These are phyloP conservation scores for Hipposideros larvatus DNA, from an alignment of 2,797 vertebrate genomes.

Conservation along the genomic window DNA sequence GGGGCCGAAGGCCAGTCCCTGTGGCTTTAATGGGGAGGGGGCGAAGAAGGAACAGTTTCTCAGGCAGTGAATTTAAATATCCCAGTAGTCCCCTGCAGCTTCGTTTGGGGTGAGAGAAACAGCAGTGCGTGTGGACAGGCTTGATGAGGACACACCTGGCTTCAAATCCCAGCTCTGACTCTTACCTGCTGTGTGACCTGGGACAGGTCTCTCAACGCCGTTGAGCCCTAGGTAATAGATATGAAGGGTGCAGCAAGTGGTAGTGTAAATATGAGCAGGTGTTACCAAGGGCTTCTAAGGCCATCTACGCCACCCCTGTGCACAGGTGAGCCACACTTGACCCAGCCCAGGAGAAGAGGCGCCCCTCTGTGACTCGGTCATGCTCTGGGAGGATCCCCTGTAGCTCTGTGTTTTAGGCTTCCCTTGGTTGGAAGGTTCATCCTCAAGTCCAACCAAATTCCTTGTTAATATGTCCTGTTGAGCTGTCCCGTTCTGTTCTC, in stretches of 20 bases:
- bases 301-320: not conserved
- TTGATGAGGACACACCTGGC: not conserved
- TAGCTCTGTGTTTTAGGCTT: not conserved
- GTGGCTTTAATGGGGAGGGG: not conserved
- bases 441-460: not conserved
- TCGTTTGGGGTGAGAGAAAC: not conserved
- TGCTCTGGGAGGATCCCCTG: not conserved
- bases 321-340: not conserved
- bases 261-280: not conserved
- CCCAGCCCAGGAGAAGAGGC: not conserved
- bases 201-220: not conserved
- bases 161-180: not conserved
- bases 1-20: not conserved
- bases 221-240: not conserved
- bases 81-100: not conserved
- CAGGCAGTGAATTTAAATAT: not conserved
- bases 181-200: not conserved
- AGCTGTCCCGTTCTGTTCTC: constrained; percentile 37
- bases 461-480: not conserved
- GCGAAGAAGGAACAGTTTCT: not conserved
- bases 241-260: not conserved
- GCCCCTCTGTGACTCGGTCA: not conserved
- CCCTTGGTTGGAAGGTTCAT: not conserved
- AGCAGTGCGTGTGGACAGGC: not conserved
- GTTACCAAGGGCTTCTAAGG: not conserved